Base-by-base conservation (phyloP, 1,140 invertebrate genomes). In the Zaprionus davidi region DNA sequence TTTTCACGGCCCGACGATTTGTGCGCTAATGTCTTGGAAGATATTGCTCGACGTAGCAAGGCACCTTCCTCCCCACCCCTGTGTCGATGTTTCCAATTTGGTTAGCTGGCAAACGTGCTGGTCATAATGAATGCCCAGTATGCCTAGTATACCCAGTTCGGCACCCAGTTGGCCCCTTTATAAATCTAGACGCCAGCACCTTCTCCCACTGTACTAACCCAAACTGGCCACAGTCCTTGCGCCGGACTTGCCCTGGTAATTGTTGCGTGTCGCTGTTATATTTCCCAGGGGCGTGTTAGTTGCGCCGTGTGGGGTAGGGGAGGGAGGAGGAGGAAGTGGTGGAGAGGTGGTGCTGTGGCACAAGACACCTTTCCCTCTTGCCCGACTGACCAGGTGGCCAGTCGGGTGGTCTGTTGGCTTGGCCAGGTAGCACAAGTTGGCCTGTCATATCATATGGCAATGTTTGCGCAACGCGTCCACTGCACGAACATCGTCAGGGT, bases 261-360 rank as follows among this genome's bases (percentile, higher is more conserved):
- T 87, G 84, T 87, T 84, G 83, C 83, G 81, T 87, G 83, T 81
- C 78, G 67, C 66, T 87, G 84, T 87, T 83, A 81, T 83, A 87
- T 87, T 87, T 88, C 83, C 85, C 83, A 83, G 64, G 83, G 83
- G 83, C 67, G 78, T 88, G 83, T 88, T 83, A 76, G 60, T 72
- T 75, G 56, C 41, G 24, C 64, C 22, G 55, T 46, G 46, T 57
- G 55, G 51, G 7, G 3, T 9, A 20, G 17, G 7, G 6, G 2
- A 6, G 41, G 41, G 15, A 7, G 41, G n/a, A 17, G 41, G n/a
- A 5, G 41, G 22, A 15, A 22, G 22, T 22, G 22, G 22, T 22
- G 22, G 15, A 12, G n/a, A 3, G 55, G 26, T 2, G 15, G 24
- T 5, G 28, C 13, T 28, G 26, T 2, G 31, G 26, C 7, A 41